These are phyloP conservation scores for Potamilus streckersoni DNA, from an alignment of 1,140 invertebrate species.

Conservation along the genomic window DNA sequence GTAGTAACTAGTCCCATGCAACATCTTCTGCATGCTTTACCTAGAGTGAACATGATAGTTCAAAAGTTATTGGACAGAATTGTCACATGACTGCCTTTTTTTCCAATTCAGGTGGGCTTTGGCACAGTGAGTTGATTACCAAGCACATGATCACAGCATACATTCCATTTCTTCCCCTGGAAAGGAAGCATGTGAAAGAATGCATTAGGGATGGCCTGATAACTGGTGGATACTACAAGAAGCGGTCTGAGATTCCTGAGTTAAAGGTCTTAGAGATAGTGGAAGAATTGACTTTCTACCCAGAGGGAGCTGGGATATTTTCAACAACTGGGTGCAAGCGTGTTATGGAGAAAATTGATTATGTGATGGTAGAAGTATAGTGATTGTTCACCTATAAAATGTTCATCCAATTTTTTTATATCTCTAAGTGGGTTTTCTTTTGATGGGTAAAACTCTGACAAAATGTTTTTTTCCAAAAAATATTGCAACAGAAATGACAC, in stretches of 20 bases:
- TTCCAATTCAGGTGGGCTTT: constrained; percentile 44
- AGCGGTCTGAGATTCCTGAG: constrained; percentile 15
- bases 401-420: too few relatives aligned
- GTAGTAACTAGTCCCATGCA: background rate
- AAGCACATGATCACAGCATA: constrained; percentile 90
- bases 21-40: background rate
- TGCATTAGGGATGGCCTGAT: constrained; percentile 74
- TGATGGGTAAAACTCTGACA: too few relatives aligned
- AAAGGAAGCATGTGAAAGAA: constrained; percentile 82
- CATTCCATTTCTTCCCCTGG: constrained; percentile 93
- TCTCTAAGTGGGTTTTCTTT: too few relatives aligned
- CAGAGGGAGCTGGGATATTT: constrained; percentile 33
- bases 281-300: constrained; percentile 39
- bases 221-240: constrained; percentile 29
- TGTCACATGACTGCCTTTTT: background rate
- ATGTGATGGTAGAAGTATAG: constrained; percentile 31
- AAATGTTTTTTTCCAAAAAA: too few relatives aligned
- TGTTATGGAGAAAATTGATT: constrained; percentile 48
- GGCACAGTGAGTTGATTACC: constrained; percentile 76
- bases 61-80: background rate
- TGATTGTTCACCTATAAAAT: too few relatives aligned
- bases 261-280: constrained; percentile 36
- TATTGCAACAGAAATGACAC: too few relatives aligned
- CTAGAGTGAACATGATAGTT: background rate
- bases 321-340: constrained; percentile 53